These are phyloP conservation scores for Parasteatoda lunata DNA, from an alignment of 2,888 invertebrate species.

Conservation along the genomic window DNA sequence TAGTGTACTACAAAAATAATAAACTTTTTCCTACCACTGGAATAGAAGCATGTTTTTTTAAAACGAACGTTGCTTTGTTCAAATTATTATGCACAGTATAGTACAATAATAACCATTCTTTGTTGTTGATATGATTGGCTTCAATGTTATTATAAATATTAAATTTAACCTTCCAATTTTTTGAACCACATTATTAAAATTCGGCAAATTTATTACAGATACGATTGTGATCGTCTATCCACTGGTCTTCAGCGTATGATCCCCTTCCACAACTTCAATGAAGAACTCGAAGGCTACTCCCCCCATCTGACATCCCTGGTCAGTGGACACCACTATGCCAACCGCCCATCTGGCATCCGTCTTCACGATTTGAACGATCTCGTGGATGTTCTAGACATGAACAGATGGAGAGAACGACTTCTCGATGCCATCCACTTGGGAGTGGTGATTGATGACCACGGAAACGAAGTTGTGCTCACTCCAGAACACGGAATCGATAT, in stretches of 20 bases:
- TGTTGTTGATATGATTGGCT: too few relatives aligned
- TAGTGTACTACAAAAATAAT: too few relatives aligned
- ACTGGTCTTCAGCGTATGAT: slow-evolving; percentile 81
- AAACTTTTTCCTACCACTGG: too few relatives aligned
- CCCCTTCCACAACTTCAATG: slow-evolving; percentile 76
- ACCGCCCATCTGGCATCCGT: slow-evolving; percentile 60
- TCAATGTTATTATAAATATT: too few relatives aligned
- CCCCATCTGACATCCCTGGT: slow-evolving; percentile 69
- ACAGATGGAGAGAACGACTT: slow-evolving; percentile 85
- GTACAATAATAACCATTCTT: too few relatives aligned
- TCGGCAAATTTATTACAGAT: slow-evolving; percentile 72
- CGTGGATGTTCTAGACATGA: slow-evolving; percentile 75
- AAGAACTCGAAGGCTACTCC: slow-evolving; percentile 68
- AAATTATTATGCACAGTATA: too few relatives aligned
- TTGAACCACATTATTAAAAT: too few relatives aligned
- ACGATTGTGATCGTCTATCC: slow-evolving; percentile 84
- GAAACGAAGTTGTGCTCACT: slow-evolving; percentile 78
- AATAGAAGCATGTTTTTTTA: too few relatives aligned
- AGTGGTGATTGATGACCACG: slow-evolving; percentile 75
- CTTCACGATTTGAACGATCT: slow-evolving; percentile 50
- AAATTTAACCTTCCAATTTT: too few relatives aligned
- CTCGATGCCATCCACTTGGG: slow-evolving; percentile 82
- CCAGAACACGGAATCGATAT: slow-evolving; percentile 84
- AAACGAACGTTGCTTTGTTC: too few relatives aligned
- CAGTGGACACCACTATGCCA: slow-evolving; percentile 69